Conservation (phyloP, 23 tunicate genomes). For the Halocynthia aurantium region DNA sequence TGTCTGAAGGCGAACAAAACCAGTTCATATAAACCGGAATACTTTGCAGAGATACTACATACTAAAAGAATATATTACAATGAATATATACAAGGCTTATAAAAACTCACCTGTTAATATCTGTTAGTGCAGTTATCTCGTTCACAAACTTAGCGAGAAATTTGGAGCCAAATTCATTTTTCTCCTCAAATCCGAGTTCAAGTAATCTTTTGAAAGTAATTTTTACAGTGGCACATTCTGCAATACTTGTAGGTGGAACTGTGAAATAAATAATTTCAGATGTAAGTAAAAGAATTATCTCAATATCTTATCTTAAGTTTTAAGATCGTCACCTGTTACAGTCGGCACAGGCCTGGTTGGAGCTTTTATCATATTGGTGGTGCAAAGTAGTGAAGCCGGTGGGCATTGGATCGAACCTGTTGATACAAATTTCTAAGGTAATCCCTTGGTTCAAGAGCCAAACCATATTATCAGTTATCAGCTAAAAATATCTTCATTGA, state of each 20-base stretch:
- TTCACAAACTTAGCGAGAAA: conserved; percentile 18
- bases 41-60: background rate
- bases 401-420: conserved; percentile 64
- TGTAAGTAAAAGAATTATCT: background rate
- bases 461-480: background rate
- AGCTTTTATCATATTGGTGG: conserved; percentile 10
- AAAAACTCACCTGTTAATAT: conserved; percentile 1
- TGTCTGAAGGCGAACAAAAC: no score
- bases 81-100: background rate
- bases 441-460: background rate
- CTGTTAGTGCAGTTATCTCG: background rate
- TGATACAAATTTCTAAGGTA: background rate
- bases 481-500: background rate
- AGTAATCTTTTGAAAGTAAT: conserved; percentile 20
- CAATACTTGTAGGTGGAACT: background rate
- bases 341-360: background rate
- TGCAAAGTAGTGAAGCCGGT: conserved; percentile 33
- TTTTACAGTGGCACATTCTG: conserved; percentile 29
- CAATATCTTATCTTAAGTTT: background rate
- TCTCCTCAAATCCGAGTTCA: background rate
- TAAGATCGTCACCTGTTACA: background rate
- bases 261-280: background rate
- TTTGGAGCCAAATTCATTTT: background rate
- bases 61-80: no score
- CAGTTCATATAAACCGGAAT: background rate